Conservation (phyloP, 2,888 invertebrate genomes). For the Drosophila bunnanda region DNA sequence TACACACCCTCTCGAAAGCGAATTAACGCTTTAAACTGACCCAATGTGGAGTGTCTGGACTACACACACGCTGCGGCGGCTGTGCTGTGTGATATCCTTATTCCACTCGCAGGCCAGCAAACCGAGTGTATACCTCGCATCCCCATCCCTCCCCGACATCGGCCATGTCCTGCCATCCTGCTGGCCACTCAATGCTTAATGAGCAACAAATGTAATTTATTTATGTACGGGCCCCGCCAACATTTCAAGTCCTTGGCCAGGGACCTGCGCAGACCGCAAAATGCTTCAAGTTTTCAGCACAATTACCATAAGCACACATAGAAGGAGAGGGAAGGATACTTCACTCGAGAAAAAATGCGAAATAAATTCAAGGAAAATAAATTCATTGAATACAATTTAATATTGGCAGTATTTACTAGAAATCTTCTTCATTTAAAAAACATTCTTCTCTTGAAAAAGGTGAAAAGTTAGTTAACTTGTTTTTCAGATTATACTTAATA, state of each 20-base stretch:
- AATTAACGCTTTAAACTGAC: slow-evolving; percentile 64
- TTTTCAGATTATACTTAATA: neutral
- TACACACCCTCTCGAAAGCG: slow-evolving; percentile 48
- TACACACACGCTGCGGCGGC: neutral
- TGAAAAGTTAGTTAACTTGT: neutral
- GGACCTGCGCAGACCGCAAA: slow-evolving; percentile 63
- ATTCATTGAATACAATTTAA: neutral
- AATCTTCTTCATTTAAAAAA: neutral
- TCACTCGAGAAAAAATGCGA: neutral
- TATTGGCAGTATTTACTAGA: neutral
- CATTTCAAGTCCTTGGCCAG: slow-evolving; percentile 56
- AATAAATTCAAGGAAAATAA: neutral
- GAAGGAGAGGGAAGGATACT: slow-evolving; percentile 22
- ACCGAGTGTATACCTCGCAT: slow-evolving; percentile 10
- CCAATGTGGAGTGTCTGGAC: slow-evolving; percentile 19
- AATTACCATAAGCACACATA: slow-evolving; percentile 74
- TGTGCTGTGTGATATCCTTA: slow-evolving; percentile 3
- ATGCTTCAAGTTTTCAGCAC: slow-evolving; percentile 78
- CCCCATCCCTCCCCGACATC: neutral
- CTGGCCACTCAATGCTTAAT: slow-evolving; percentile 75
- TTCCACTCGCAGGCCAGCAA: slow-evolving; percentile 14
- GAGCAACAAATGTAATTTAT: slow-evolving; percentile 79
- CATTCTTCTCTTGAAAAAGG: neutral
- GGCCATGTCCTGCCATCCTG: slow-evolving; percentile 1
- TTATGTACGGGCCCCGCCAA: slow-evolving; percentile 58